phyloP scores from a whole-genome alignment of 2,888 invertebrate species.

The Vandiemenella viatica region DNA sequence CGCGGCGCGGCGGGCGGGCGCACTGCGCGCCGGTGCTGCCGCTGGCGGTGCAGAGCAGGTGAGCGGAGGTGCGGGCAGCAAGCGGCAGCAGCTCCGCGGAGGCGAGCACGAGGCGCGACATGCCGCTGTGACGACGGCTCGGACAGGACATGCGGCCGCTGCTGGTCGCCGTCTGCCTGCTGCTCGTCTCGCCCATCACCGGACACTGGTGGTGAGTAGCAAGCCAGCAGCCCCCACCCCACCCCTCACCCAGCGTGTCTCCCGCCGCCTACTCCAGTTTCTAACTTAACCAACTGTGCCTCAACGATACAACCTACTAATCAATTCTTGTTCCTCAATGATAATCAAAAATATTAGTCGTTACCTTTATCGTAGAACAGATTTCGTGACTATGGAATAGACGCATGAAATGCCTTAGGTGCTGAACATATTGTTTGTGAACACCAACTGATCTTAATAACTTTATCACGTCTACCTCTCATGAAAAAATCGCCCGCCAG shows the following conservation, averaged over 20 bases:
- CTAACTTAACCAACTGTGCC: too few relatives aligned
- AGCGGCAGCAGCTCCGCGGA: constrained; percentile 28
- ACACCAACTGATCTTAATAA: too few relatives aligned
- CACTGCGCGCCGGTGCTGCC: constrained; percentile 12
- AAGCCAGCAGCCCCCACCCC: background rate
- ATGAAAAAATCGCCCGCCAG: too few relatives aligned
- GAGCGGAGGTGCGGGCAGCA: constrained; percentile 19
- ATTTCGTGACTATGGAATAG: too few relatives aligned
- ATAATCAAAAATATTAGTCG: too few relatives aligned
- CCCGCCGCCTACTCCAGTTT: background rate
- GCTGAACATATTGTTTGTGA: too few relatives aligned
- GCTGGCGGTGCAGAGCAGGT: constrained; percentile 22
- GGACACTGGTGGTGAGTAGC: constrained; percentile 73
- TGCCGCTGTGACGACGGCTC: background rate
- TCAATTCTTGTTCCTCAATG: too few relatives aligned
- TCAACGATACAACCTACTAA: too few relatives aligned
- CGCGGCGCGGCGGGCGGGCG: constrained; percentile 4
- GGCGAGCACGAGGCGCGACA: constrained; percentile 22
- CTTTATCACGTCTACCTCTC: too few relatives aligned
- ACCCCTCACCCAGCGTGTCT: background rate
- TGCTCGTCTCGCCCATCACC: constrained; percentile 76
- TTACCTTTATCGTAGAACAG: too few relatives aligned
- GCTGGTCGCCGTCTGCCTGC: constrained; percentile 67
- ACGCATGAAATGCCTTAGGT: too few relatives aligned
- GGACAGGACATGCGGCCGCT: constrained; percentile 49